Evolutionary conservation across 1,140 invertebrate genomes (phyloP).

Genomic region (Arctopsyche grandis): DNA sequence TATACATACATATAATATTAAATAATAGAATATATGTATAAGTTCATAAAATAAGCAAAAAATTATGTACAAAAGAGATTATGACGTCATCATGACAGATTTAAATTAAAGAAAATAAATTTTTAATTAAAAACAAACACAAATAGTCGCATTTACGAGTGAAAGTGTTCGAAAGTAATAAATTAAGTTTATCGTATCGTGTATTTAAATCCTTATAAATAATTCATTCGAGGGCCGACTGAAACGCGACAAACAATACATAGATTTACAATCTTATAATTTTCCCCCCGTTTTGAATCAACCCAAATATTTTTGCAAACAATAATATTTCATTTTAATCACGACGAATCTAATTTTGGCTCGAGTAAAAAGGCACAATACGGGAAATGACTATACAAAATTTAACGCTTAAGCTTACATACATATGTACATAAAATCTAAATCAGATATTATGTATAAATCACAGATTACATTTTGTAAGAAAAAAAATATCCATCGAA

Average conservation of each 20-base stretch:
- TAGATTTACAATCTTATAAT: slow-evolving; percentile 14
- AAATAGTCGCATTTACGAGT: neutral
- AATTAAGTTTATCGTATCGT: slow-evolving; percentile 18
- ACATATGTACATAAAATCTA: too few species aligned
- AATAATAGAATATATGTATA: too few species aligned
- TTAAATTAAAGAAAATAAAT: too few species aligned
- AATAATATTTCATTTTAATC: slow-evolving; percentile 14
- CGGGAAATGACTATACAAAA: too few species aligned
- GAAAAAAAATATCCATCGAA: too few species aligned
- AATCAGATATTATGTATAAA: too few species aligned
- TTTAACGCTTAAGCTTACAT: too few species aligned
- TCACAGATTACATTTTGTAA: too few species aligned
- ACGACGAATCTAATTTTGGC: neutral
- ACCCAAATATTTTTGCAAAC: slow-evolving; percentile 10
- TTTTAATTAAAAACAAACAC: neutral
- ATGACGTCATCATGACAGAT: too few species aligned
- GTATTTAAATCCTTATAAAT: slow-evolving; percentile 19
- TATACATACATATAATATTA: too few species aligned
- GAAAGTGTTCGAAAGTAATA: neutral
- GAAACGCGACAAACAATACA: slow-evolving; percentile 6
- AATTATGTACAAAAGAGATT: too few species aligned
- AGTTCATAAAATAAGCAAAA: too few species aligned
- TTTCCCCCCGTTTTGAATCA: neutral
- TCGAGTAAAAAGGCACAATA: neutral
- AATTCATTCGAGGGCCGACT: neutral